Evolutionary conservation across 2,113 vertebrate genomes (phyloP), one percentile per base, ranked within the genome.

Genomic region (Microcebus murinus): DNA sequence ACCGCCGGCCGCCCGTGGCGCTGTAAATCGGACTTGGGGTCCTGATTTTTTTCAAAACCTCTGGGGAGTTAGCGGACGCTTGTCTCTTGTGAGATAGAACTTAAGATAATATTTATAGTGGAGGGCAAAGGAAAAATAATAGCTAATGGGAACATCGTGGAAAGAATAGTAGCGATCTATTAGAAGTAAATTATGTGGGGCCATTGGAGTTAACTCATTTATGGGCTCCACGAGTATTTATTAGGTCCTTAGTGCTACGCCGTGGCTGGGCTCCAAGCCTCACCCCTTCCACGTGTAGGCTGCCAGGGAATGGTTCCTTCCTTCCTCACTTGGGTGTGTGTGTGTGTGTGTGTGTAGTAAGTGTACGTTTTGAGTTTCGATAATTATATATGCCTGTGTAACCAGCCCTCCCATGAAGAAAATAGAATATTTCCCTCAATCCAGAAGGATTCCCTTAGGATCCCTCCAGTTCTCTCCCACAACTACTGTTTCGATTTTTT

Each of bases 1-100:
- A 98, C 98, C 87, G 95, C 98, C 76, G 97, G 95, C 98, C 55
- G 97, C 97, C 98, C 98, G 71, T 95, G 97, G 97, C 12, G 96
- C 98, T 98, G 68, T 97, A 98, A 98, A 96, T 96, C 90, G 95
- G 97, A 98, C 98, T 97, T 65, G 31, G 95, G 96, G 92, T 98
- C 98, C 98, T 98, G 94, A 97, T 98, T 98, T 98, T 98, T 97
- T 97, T n/a, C 96, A 70, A 89, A 95, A 73, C 67, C 95, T 90
- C 91, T 57, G 27, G 95, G 95, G 85, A 97, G 57, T 88, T 93
- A 18, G 83, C 67, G 12, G 6, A 12, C 25, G 15, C 71, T 83
- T 59, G 27, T 68, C 45, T 84, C 79, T 67, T 67, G 63, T 29
- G 39, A 89, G 82, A 91, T 86, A 77, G 85, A 95, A 74, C 48